Base-by-base conservation (phyloP, 2,113 vertebrate genomes). In the Gymnogyps californianus region DNA sequence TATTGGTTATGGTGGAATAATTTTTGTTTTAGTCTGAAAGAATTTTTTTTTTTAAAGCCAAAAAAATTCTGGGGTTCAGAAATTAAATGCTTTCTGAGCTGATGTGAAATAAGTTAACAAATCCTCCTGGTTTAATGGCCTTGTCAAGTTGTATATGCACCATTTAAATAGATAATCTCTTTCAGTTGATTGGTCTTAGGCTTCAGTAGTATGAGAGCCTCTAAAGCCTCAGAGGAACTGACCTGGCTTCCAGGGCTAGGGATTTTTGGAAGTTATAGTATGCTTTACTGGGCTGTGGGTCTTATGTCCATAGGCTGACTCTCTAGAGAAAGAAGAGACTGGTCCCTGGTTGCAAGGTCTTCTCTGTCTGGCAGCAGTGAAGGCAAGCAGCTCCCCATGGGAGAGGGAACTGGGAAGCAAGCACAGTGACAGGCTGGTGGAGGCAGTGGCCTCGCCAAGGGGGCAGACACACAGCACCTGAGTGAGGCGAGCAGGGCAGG, bases 371-470 rank as follows among this genome's bases (percentile, higher is more conserved):
- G 81, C 38, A 77, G 49, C 66, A 58, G 16, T 13, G 16, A 52
- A 46, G 36, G 44, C 12, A 16, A n/a, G 20, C 34, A 74, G 22
- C 22, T 42, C 9, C 28, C 18, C 3, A 0, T 0, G 2, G 49
- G 18, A 44, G 61, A 18, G 34, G 76, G 20, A 36, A 0, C 18
- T 8, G 42, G 52, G 25, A 49, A 10, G 29, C 38, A 28, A 29
- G 57, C 26, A 6, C 7, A 25, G 44, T 1, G 5, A 8, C 10
- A 32, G 59, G 46, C n/a, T 54, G 61, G 31, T 31, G 25, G 70
- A 29, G 24, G 32, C 69, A 21, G 62, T 21, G 34, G 46, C 46
- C 19, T 61, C 13, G 4, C 9, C 10, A 4, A 26, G 10, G 42
- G 32, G 9, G 38, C n/a, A 38, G 62, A 29, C 5, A 8, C 44